A percentile compares a stretch with the other conserved stretches of the same genome.
These are phyloP conservation scores for Stegodyphus mimosarum DNA, from an alignment of 1,140 invertebrate species.

Conservation along the genomic window DNA sequence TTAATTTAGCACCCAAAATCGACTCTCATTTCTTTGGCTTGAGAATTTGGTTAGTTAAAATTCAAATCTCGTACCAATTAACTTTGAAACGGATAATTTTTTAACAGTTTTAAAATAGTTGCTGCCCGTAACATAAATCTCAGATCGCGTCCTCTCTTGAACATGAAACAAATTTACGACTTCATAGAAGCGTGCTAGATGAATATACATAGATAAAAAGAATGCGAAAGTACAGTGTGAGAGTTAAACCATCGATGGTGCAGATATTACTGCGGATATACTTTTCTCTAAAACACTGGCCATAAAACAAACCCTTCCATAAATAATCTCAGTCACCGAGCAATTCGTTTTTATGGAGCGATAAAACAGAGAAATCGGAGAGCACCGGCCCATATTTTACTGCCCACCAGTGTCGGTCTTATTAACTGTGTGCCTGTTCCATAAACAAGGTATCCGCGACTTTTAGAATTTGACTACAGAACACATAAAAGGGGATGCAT, in stretches of 20 bases:
- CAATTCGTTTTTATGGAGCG: conserved; percentile 56
- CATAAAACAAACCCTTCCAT: conserved; percentile 55
- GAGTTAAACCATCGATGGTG: conserved; percentile 31
- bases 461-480: conserved; percentile 52
- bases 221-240: neutral
- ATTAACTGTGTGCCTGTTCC: conserved; percentile 41
- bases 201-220: conserved; percentile 29
- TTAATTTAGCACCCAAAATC: too few relatives aligned
- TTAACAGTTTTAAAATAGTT: too few relatives aligned
- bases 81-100: too few relatives aligned
- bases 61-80: too few relatives aligned
- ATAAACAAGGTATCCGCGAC: conserved; percentile 49
- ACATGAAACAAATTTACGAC: conserved; percentile 36
- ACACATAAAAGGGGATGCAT: conserved; percentile 38
- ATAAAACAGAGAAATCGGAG: conserved; percentile 56
- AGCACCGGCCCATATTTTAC: conserved; percentile 46
- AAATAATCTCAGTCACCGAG: conserved; percentile 52
- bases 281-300: conserved; percentile 52
- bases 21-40: too few relatives aligned
- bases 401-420: conserved; percentile 41
- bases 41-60: too few relatives aligned
- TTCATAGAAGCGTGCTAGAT: conserved; percentile 32
- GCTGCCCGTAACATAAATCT: neutral
- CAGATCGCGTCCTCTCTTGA: conserved; percentile 2
- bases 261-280: conserved; percentile 46